phyloP scores from a whole-genome alignment of 2,797 vertebrate genomes.

The Corythornis leucogaster region DNA sequence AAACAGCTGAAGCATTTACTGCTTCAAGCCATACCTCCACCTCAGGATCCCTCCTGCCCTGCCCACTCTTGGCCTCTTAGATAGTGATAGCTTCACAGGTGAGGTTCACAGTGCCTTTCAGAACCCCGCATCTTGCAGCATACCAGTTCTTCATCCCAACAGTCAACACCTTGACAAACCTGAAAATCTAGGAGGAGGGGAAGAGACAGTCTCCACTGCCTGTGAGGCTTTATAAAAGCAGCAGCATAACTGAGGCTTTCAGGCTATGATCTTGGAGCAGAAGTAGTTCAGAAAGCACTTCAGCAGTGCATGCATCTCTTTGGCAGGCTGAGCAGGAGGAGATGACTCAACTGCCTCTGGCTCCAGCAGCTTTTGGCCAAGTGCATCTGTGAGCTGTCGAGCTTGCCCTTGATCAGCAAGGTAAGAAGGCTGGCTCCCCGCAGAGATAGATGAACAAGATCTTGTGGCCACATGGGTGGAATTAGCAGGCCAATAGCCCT shows the following conservation, averaged over 20 bases:
- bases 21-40: neutral
- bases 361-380: conserved; percentile 76
- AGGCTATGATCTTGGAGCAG: conserved; percentile 31
- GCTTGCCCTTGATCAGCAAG: conserved; percentile 42
- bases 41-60: neutral
- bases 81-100: neutral
- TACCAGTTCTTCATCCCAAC: conserved; percentile 25
- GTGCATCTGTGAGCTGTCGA: conserved; percentile 30
- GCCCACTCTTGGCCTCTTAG: neutral
- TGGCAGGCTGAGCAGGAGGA: conserved; percentile 68
- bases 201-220: conserved; percentile 14
- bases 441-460: conserved; percentile 6
- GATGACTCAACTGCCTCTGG: conserved; percentile 72
- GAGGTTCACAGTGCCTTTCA: conserved; percentile 7
- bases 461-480: neutral
- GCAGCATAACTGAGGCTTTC: conserved; percentile 52
- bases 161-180: conserved; percentile 12
- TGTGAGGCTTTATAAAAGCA: conserved; percentile 69
- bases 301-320: conserved; percentile 54
- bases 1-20: neutral
- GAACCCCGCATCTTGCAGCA: conserved; percentile 35
- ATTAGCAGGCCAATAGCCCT: neutral
- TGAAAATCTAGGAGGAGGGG: conserved; percentile 34
- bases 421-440: conserved; percentile 27
- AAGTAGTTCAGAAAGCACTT: conserved; percentile 52